phyloP scores from a whole-genome alignment of 2,888 invertebrate species.

The Leptothorax acervorum region DNA sequence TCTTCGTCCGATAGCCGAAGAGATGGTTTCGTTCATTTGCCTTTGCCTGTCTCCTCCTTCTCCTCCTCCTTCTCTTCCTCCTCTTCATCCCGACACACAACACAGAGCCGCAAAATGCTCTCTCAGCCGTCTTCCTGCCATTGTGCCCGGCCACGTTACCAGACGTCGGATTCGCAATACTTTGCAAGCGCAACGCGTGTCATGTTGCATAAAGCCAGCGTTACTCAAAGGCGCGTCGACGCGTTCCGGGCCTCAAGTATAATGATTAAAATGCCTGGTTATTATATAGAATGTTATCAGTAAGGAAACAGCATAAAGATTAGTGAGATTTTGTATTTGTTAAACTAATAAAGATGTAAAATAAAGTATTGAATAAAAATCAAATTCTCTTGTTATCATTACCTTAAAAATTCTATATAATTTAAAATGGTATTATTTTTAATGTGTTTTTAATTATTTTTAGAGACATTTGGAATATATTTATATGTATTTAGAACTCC shows the following conservation, averaged over 20 bases:
- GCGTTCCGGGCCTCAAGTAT: conserved; percentile 20
- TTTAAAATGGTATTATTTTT: neutral
- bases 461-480: neutral
- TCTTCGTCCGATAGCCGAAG: conserved; percentile 48
- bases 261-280: conserved; percentile 25
- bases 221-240: conserved; percentile 31
- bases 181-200: conserved; percentile 57
- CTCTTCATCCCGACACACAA: conserved; percentile 32
- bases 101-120: conserved; percentile 54
- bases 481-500: neutral
- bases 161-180: conserved; percentile 59
- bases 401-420: neutral
- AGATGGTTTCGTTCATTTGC: conserved; percentile 50
- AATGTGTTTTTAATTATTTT: neutral
- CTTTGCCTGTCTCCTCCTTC: conserved; percentile 35
- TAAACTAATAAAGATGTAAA: neutral
- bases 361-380: neutral
- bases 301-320: neutral
- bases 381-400: neutral
- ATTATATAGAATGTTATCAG: neutral
- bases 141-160: conserved; percentile 55
- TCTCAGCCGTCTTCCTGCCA: conserved; percentile 61
- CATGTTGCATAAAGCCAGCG: conserved; percentile 52
- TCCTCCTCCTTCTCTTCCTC: neutral
- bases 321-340: neutral